Percentiles rank a stretch among this genome's conserved stretches.
Evolutionary conservation across 2,113 vertebrate genomes (phyloP).

Genomic region (Carassius carassius): DNA sequence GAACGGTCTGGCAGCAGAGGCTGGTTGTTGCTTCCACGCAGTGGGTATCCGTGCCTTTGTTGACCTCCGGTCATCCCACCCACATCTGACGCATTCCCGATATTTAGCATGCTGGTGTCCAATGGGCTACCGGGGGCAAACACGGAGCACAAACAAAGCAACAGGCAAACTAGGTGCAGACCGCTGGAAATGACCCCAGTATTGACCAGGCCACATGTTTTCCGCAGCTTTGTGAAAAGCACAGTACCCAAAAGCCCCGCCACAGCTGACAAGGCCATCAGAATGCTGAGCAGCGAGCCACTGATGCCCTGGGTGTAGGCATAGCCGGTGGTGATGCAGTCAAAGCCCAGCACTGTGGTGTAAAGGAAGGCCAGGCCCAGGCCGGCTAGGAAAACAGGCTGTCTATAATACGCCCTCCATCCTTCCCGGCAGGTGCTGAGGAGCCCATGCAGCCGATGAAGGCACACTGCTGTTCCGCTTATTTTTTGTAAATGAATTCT

Average conservation of each 20-base stretch:
- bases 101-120: slow-evolving; percentile 71
- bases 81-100: slow-evolving; percentile 65
- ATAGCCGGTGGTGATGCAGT: slow-evolving; percentile 81
- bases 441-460: slow-evolving; percentile 65
- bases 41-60: slow-evolving; percentile 62
- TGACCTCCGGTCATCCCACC: slow-evolving; percentile 63
- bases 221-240: slow-evolving; percentile 78
- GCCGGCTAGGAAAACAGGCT: slow-evolving; percentile 78
- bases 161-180: slow-evolving; percentile 77
- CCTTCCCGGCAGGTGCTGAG: slow-evolving; percentile 72
- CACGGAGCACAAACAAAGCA: slow-evolving; percentile 79
- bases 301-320: slow-evolving; percentile 80
- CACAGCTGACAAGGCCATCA: slow-evolving; percentile 77
- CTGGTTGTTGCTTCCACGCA: slow-evolving; percentile 75
- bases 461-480: slow-evolving; percentile 62
- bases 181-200: slow-evolving; percentile 78
- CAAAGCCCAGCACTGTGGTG: slow-evolving; percentile 79
- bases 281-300: slow-evolving; percentile 79
- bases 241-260: slow-evolving; percentile 77
- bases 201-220: slow-evolving; percentile 74
- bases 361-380: slow-evolving; percentile 82
- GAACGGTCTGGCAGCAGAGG: slow-evolving; percentile 77
- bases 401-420: slow-evolving; percentile 76
- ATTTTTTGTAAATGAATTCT: slow-evolving; percentile 61
- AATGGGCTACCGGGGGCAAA: slow-evolving; percentile 82